Evolutionary conservation across 1,140 invertebrate genomes (phyloP).

Genomic region (Drosophila pachea): DNA sequence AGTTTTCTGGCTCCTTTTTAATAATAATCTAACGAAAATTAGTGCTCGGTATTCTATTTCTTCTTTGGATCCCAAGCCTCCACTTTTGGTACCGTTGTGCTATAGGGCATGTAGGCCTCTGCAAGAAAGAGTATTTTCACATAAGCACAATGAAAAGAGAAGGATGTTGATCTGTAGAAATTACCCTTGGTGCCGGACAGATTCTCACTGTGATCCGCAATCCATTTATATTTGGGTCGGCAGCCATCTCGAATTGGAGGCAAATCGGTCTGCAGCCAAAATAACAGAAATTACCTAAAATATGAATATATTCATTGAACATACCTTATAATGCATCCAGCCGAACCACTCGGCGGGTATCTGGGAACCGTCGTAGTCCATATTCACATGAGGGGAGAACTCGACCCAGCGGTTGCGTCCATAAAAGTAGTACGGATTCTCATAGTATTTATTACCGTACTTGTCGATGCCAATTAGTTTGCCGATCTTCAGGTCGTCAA

Average conservation of each 20-base stretch:
- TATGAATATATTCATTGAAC: too few species aligned
- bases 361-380: slow-evolving; percentile 97
- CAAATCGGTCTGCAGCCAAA: slow-evolving; percentile 78
- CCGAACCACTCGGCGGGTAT: slow-evolving; percentile 94
- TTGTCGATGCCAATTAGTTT: slow-evolving; percentile 94
- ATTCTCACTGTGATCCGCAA: slow-evolving; percentile 91
- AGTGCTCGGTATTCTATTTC: slow-evolving; percentile 2
- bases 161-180: not conserved
- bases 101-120: slow-evolving; percentile 92
- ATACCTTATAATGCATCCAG: slow-evolving; percentile 89
- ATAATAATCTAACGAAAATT: slow-evolving; percentile 42
- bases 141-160: not conserved
- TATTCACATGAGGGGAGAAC: slow-evolving; percentile 85
- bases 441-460: slow-evolving; percentile 97
- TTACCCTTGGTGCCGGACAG: slow-evolving; percentile 86
- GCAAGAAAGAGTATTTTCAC: slow-evolving; percentile 27
- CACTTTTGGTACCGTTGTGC: slow-evolving; percentile 91
- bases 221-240: slow-evolving; percentile 91
- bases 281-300: too few species aligned
- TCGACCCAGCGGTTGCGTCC: slow-evolving; percentile 96
- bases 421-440: slow-evolving; percentile 94
- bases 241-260: slow-evolving; percentile 83
- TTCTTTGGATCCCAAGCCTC: slow-evolving; percentile 88
- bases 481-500: slow-evolving; percentile 93
- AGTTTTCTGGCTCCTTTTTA: slow-evolving; percentile 50